Base-by-base conservation (phyloP, 2,888 invertebrate genomes). In the Lithophane leautieri region DNA sequence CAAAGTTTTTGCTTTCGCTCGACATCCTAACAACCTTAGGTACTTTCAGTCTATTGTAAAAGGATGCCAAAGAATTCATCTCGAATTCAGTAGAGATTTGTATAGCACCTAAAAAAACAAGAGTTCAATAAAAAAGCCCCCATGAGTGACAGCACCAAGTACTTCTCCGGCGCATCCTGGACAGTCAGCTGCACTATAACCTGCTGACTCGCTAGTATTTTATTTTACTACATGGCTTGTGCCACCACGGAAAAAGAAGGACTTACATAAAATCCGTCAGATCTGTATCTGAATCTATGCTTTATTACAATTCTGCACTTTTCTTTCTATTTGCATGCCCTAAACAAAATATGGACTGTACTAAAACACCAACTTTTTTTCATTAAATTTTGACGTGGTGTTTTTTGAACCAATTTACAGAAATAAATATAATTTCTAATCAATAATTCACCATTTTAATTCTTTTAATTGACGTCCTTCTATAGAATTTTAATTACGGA, bases 1-100 rank as follows among this genome's bases (percentile, higher is more conserved):
- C 78, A 68, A 78, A 71, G 74, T 84, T 79, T 82, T 84, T 84
- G 67, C 67, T n/a, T 61, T 54, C 22, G 68, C n/a, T 61, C 19
- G 44, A 60, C 58, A 25, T 11, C 14, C 19, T 47, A 16, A 50
- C n/a, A 14, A 12, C 8, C n/a, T 61, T 28, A n/a, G n/a, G n/a
- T n/a, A 52, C 19, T 25, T 62, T 62, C 4, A 52, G 52, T 34
- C 9, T n/a, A 52, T 28, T 73, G 9, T 28, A n/a, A 47, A 65
- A 42, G 12, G 11, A 34, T 42, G 19, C 4, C 11, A 0, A 16
- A 22, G 47, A 14, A 25, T 40, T 34, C 4, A 7, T 34, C n/a
- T 34, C 7, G 9, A 56, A 56, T 44, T 54, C 3, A 69, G 3
- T 25, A n/a, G 19, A 69, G 3, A 47, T 66, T 47, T 0, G 11